A percentile compares a stretch with the other conserved stretches of the same genome.
phyloP scores from a whole-genome alignment of 2,888 invertebrate species.

The Deilephila porcellus region DNA sequence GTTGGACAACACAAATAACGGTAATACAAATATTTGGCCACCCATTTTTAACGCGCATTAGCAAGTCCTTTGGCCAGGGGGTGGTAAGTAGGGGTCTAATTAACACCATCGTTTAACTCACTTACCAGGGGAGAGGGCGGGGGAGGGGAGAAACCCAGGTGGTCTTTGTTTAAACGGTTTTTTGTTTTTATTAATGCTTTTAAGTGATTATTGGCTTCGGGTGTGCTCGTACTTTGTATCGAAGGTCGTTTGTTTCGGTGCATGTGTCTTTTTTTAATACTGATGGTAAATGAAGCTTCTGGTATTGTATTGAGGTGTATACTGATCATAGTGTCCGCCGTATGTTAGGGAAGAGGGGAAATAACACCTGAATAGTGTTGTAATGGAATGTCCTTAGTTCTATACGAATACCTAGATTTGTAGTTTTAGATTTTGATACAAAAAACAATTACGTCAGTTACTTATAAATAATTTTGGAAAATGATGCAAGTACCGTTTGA shows the following conservation, averaged over 20 bases:
- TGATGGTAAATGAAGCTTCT: background rate
- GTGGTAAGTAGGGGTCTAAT: conserved; percentile 59
- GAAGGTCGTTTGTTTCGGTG: background rate
- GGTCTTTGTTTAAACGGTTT: conserved; percentile 77
- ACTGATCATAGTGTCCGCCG: no score
- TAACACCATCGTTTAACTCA: conserved; percentile 78
- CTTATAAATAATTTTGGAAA: no score
- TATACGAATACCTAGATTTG: no score
- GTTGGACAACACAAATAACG: background rate
- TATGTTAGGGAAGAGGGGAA: no score
- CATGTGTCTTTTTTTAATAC: background rate
- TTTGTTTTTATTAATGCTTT: conserved; percentile 39
- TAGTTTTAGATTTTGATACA: no score
- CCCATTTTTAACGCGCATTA: conserved; percentile 67
- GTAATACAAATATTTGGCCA: conserved; percentile 61
- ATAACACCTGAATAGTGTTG: no score
- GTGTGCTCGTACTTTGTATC: conserved; percentile 1
- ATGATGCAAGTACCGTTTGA: no score
- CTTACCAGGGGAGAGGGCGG: conserved; percentile 60
- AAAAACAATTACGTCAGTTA: no score
- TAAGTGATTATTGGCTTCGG: conserved; percentile 34
- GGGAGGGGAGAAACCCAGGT: conserved; percentile 67
- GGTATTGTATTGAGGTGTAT: background rate
- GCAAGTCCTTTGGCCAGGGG: conserved; percentile 55
- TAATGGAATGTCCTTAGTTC: no score